Percentiles rank a stretch among this genome's conserved stretches.
Evolutionary conservation across 2,797 vertebrate species (phyloP).

Genomic region (Linurgus olivaceus): DNA sequence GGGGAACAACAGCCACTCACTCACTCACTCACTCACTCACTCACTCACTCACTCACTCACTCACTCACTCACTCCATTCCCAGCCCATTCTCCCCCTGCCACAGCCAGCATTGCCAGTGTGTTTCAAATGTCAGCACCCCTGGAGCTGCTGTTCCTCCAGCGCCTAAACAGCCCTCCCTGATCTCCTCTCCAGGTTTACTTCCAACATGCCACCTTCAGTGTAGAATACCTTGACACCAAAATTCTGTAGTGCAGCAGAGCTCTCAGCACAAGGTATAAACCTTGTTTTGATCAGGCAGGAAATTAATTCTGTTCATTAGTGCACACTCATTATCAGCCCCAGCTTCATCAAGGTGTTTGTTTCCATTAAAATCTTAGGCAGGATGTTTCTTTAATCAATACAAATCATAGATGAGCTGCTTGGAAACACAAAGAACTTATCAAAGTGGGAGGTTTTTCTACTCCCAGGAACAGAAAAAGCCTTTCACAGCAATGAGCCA

Average conservation of each 20-base stretch:
- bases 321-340: neutral
- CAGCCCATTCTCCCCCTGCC: neutral
- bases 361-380: neutral
- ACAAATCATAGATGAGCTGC: neutral
- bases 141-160: neutral
- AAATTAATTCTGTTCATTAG: neutral
- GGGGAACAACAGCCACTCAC: neutral
- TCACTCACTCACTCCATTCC: neutral
- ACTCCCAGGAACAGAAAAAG: neutral
- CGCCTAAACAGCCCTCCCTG: neutral
- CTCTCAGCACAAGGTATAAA: neutral
- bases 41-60: too few species aligned
- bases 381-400: conserved; percentile 26
- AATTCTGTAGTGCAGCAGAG: neutral
- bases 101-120: rapidly evolving
- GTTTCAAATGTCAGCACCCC: neutral
- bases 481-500: neutral
- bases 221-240: neutral
- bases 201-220: neutral
- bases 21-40: too few species aligned
- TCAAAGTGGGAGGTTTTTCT: neutral
- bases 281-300: neutral
- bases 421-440: conserved; percentile 3
- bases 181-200: neutral
- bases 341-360: conserved; percentile 21